Evolutionary conservation across 2,888 invertebrate species (phyloP).

Genomic region (Meteorus cinctellus): DNA sequence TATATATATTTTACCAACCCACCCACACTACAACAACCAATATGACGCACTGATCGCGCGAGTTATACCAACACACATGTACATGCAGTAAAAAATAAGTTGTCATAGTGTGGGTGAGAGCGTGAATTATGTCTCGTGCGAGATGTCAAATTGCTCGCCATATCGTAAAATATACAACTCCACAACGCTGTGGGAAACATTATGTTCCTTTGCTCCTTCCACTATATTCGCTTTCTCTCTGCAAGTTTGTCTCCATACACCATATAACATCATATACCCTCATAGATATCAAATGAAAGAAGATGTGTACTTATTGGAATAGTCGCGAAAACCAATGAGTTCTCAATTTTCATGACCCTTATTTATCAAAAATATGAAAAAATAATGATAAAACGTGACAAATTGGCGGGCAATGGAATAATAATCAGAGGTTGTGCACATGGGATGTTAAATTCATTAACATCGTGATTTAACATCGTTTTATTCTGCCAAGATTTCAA

Average conservation of each 20-base stretch:
- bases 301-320: neutral
- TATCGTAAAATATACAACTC: conserved; percentile 74
- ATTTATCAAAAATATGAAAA: no score
- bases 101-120: conserved; percentile 46
- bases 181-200: conserved; percentile 73
- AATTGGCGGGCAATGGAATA: no score
- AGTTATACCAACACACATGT: conserved; percentile 21
- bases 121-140: conserved; percentile 74
- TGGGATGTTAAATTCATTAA: no score
- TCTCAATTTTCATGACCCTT: no score
- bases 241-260: conserved; percentile 5
- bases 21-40: conserved; percentile 35
- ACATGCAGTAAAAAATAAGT: conserved; percentile 36
- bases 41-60: conserved; percentile 41
- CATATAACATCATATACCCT: neutral
- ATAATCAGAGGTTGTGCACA: no score
- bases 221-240: conserved; percentile 45
- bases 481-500: no score
- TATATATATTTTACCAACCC: conserved; percentile 45
- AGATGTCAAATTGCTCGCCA: conserved; percentile 74
- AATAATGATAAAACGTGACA: no score
- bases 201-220: conserved; percentile 63
- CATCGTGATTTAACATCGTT: no score
- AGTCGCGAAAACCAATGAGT: no score
- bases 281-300: neutral